phyloP scores from a whole-genome alignment of 1,140 invertebrate species.

The Augochlora pura region DNA sequence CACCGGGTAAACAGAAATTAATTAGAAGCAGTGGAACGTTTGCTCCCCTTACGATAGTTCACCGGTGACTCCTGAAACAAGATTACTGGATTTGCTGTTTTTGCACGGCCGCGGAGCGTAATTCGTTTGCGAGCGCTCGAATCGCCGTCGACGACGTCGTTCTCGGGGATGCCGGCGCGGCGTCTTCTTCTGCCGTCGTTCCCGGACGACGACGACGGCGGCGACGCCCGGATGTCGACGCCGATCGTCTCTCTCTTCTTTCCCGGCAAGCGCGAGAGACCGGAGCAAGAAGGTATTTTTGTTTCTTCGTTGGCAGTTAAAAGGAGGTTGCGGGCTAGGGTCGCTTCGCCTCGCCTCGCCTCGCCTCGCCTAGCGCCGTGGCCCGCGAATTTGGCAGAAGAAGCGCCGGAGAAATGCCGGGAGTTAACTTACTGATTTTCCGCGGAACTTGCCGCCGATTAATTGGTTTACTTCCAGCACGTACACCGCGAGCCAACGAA shows the following conservation, averaged over 20 bases:
- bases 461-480: slow-evolving; percentile 70
- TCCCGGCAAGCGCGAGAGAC: neutral
- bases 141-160: slow-evolving; percentile 50
- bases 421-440: slow-evolving; percentile 69
- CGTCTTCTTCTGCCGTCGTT: slow-evolving; percentile 19
- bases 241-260: slow-evolving; percentile 27
- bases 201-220: slow-evolving; percentile 17
- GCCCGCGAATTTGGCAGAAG: slow-evolving; percentile 66
- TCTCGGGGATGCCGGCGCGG: slow-evolving; percentile 5
- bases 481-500: slow-evolving; percentile 65
- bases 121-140: slow-evolving; percentile 68
- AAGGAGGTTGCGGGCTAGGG: neutral
- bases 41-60: slow-evolving; percentile 58
- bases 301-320: slow-evolving; percentile 48
- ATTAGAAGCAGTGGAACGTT: slow-evolving; percentile 68
- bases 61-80: slow-evolving; percentile 61
- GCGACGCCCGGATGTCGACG: slow-evolving; percentile 64
- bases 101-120: slow-evolving; percentile 61
- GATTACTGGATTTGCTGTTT: slow-evolving; percentile 69
- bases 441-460: slow-evolving; percentile 63
- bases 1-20: slow-evolving; percentile 70
- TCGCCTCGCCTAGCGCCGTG: neutral
- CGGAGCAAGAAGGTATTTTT: slow-evolving; percentile 52
- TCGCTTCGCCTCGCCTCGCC: too few relatives aligned
- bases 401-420: slow-evolving; percentile 47